phyloP scores from a whole-genome alignment of 1,140 invertebrate genomes.

The Drosophila micromelanica region DNA sequence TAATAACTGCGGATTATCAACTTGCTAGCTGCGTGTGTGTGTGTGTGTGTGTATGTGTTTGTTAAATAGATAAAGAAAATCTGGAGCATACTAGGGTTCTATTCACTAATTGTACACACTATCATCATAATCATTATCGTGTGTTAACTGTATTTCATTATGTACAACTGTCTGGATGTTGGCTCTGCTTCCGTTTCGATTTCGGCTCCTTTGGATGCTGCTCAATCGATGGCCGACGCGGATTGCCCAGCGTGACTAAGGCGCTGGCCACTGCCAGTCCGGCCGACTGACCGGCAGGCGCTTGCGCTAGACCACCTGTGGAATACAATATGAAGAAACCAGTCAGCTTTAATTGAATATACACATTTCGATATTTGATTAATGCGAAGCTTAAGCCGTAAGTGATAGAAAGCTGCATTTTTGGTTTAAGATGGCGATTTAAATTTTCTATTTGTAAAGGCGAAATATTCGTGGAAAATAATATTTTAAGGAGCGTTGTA shows the following conservation, averaged over 20 bases:
- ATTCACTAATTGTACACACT: constrained; percentile 74
- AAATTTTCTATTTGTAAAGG: too few species aligned
- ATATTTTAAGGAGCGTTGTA: too few species aligned
- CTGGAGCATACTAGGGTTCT: constrained; percentile 64
- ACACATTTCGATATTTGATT: too few species aligned
- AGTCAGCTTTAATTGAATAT: neutral
- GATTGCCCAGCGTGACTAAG: constrained; percentile 93
- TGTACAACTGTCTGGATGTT: constrained; percentile 88
- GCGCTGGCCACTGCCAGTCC: constrained; percentile 94
- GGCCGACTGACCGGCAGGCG: constrained; percentile 93
- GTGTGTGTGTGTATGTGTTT: constrained; percentile 6
- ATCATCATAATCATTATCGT: constrained; percentile 55
- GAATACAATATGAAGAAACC: neutral
- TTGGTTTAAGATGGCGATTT: too few species aligned
- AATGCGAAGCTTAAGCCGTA: too few species aligned
- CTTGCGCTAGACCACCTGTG: constrained; percentile 86
- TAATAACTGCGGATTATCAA: constrained; percentile 81
- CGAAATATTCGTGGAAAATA: too few species aligned
- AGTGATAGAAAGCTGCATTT: too few species aligned
- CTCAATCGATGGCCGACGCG: constrained; percentile 88
- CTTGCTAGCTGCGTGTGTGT: constrained; percentile 49
- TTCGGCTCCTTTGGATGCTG: constrained; percentile 88
- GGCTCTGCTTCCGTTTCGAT: constrained; percentile 88
- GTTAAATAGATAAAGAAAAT: constrained; percentile 62
- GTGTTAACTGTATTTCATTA: constrained; percentile 56